Conservation (phyloP, 1,140 invertebrate genomes). For the Dreissena rostriformis region DNA sequence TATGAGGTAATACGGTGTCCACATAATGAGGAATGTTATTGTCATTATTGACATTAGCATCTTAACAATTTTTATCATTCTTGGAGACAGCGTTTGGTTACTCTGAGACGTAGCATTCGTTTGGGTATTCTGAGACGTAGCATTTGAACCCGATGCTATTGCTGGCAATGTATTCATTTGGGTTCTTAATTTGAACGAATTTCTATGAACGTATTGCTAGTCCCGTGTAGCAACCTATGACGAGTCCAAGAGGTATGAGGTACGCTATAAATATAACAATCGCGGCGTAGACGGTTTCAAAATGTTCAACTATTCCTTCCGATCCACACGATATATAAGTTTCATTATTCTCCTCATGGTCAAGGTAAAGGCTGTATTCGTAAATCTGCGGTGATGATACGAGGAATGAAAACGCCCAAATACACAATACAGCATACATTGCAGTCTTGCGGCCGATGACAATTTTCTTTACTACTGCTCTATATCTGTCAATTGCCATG, state of each 20-base stretch:
- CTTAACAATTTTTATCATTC: constrained; percentile 24
- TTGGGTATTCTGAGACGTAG: neutral
- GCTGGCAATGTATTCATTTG: too few species aligned
- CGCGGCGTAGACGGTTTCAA: constrained; percentile 41
- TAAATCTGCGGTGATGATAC: constrained; percentile 41
- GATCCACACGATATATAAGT: constrained; percentile 42
- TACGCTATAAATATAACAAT: constrained; percentile 21
- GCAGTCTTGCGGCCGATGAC: neutral
- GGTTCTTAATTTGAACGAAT: too few species aligned
- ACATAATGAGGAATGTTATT: constrained; percentile 13
- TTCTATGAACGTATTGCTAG: constrained; percentile 9
- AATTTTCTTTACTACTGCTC: constrained; percentile 20
- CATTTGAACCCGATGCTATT: neutral
- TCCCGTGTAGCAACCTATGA: constrained; percentile 30
- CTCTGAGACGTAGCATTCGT: neutral
- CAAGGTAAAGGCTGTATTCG: constrained; percentile 38
- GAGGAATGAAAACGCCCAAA: constrained; percentile 29
- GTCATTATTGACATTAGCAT: constrained; percentile 35
- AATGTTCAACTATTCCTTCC: constrained; percentile 46
- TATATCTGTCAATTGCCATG: constrained; percentile 46
- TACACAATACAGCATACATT: neutral
- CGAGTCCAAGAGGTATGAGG: constrained; percentile 10
- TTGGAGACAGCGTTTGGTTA: neutral
- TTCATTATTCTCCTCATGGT: neutral
- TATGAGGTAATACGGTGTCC: constrained; percentile 45